Conservation (phyloP, 2,113 vertebrate species). For the Ceratotherium simum region DNA sequence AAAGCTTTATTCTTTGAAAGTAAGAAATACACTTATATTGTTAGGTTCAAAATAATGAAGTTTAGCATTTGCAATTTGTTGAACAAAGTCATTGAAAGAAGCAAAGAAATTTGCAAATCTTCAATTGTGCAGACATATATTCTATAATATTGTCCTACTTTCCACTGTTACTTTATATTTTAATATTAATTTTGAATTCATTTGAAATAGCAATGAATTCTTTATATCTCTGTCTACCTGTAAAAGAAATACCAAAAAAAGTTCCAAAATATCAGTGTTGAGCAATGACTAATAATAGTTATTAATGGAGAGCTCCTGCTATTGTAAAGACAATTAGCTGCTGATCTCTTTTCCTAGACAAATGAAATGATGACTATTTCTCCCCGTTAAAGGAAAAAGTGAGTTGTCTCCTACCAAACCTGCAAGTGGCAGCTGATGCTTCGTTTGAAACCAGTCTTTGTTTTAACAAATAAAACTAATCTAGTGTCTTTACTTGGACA, state of each 20-base stretch:
- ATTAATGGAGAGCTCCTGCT: neutral
- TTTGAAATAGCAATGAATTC: conserved; percentile 40
- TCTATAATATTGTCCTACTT: neutral
- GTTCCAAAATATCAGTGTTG: conserved; percentile 1
- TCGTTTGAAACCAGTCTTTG: conserved; percentile 49
- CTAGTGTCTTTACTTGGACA: conserved; percentile 39
- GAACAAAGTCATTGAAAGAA: neutral
- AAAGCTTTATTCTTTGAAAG: conserved; percentile 31
- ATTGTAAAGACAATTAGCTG: conserved; percentile 53
- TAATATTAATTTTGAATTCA: conserved; percentile 19
- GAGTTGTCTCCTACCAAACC: conserved; percentile 27
- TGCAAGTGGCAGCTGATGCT: conserved; percentile 53
- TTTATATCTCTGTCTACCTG: conserved; percentile 23
- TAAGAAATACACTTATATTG: conserved; percentile 18
- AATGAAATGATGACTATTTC: conserved; percentile 52
- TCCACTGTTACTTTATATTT: neutral
- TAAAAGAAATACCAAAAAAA: conserved; percentile 41
- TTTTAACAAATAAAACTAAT: conserved; percentile 65
- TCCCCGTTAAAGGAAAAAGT: conserved; percentile 36
- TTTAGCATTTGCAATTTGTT: conserved; percentile 29
- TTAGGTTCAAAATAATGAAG: neutral
- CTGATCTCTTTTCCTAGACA: neutral
- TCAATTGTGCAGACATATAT: neutral
- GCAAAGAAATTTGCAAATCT: neutral
- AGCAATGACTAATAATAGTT: conserved; percentile 5